Base-by-base conservation (phyloP, 2,888 invertebrate genomes). In the Ormyrus rosae region DNA sequence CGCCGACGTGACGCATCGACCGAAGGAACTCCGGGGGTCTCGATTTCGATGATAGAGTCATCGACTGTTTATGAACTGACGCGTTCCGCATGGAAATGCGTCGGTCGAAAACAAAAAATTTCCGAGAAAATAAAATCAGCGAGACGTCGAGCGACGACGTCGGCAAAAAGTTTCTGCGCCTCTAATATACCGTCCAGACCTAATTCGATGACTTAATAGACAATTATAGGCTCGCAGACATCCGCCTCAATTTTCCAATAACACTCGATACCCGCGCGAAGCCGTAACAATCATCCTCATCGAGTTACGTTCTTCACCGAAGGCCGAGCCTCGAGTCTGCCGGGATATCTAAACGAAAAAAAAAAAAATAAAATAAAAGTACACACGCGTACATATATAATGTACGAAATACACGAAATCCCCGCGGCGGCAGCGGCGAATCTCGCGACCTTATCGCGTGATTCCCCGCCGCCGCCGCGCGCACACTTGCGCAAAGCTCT, bases 401-500 rank as follows among this genome's bases (percentile, higher is more conserved):
- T 48, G n/a, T 10, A 45, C 51, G 68, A 69, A 68, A 76, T 55
- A 50, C 69, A 45, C 51, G 68, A 69, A 68, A 76, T 55, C 56
- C 69, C 50, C 61, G 34, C 34, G 34, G 34, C 34, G 34, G 34
- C 34, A 0, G 2, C 34, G 34, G 34, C 34, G 61, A 4, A 48
- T 53, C 71, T 53, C 67, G 65, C 69, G 77, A 71, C 70, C 56
- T 77, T 77, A 77, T 77, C 77, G 60, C 67, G 65, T 46, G 58
- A 56, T 67, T 72, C 61, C 67, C 63, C 50, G 4, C 48, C 46
- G 5, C 4, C 60, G 19, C 11, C 46, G 34, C n/a, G 45, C 50
- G 72, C 63, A 68, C 72, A 74, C 73, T 80, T 65, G 80, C 74
- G 70, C 53, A 75, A 70, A 65, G 34, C 70, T 63, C 65, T 70